Evolutionary conservation across 2,797 vertebrate species (phyloP), one percentile per base, ranked within the genome.

Genomic region (Gymnoscopelus braueri): DNA sequence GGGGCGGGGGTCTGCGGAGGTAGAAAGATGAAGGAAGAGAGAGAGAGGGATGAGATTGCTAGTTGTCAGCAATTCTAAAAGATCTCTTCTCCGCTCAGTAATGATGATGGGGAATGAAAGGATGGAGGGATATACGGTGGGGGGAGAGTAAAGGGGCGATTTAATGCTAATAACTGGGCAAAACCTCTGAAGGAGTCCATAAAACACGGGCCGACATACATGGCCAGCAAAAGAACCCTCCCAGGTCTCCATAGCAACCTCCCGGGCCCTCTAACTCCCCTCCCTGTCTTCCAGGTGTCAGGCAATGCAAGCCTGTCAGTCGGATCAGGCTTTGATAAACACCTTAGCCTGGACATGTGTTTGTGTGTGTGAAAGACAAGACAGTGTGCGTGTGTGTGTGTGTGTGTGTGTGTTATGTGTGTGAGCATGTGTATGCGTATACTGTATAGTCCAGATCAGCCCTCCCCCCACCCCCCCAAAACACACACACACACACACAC

Each of bases 211-310:
- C 66, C 72, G 81, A 86, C 82, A 82, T 79, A 78, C 13, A 59
- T 13, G 26, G 3, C 39, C 39, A 44, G 15, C 48, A 24, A 7
- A 71, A 72, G 11, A 53, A 74, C 59, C 72, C 60, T 63, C 79
- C 77, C 77, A 49, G 79, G 84, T 89, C 70, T 78, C 85, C 78
- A 87, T 87, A 76, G 83, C 82, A 80, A 89, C 83, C 75, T 52
- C 75, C 72, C 51, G 5, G 60, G 71, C 79, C 79, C 67, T 65
- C 55, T 58, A 26, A 72, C 64, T 69, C 72, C 70, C 0, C 26
- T 56, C 58, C 65, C 81, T n/a, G 9, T 59, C 60, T 47, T 44
- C 81, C 80, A 74, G 64, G 75, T 78, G 77, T 62, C 67, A 29
- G 56, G 60, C 74, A 61, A 81, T 75, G 69, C 77, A 74, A 29